Base-by-base conservation (phyloP, 2,797 vertebrate species). In the Otolemur crassicaudatus region DNA sequence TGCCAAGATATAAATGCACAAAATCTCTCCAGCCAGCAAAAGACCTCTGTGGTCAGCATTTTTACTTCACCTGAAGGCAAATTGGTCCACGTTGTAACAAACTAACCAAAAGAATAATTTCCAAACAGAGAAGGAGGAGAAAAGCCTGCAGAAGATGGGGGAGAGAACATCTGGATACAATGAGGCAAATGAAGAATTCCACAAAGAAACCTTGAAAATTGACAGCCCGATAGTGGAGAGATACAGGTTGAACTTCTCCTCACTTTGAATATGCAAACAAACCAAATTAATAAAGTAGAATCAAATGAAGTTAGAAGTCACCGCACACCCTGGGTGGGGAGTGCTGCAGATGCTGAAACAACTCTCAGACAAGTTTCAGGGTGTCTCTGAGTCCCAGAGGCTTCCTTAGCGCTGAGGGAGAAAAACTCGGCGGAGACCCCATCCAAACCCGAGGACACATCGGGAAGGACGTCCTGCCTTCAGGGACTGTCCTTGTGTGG, bases 11-110 rank as follows among this genome's bases (percentile, higher is more conserved):
- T 75, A 97, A 96, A 46, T 2, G 43, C 63, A 46, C 29, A 75
- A 27, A 46, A 4, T 65, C 40, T 93, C 43, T 87, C 82, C 37
- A 75, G 84, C 77, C 90, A 85, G 7, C 37, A 91, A 94, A 91
- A 37, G 46, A 29, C 11, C 34, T 92, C 93, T 69, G 49, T 0
- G 0, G 37, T 94, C 95, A 95, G 77, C 0, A 0, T 31, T 65
- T 14, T 37, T 90, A 95, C 98, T 98, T 93, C 27, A 93, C 65
- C 87, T 77, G 12, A 16, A 96, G 95, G 75, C 60, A 84, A 72
- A 94, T 8, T 73, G 87, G n/a, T 86, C 80, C 88, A 82, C 76
- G 10, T 92, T 97, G 19, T 75, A 91, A 40, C 17, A 90, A 63
- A 94, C 63, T 56, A 94, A 69, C 23, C 17, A 1, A 61, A n/a